Percentiles rank a stretch among this genome's conserved stretches.
These are phyloP conservation scores for Gymnopithys bicolor DNA, from an alignment of 2,797 vertebrate species.

Conservation along the genomic window DNA sequence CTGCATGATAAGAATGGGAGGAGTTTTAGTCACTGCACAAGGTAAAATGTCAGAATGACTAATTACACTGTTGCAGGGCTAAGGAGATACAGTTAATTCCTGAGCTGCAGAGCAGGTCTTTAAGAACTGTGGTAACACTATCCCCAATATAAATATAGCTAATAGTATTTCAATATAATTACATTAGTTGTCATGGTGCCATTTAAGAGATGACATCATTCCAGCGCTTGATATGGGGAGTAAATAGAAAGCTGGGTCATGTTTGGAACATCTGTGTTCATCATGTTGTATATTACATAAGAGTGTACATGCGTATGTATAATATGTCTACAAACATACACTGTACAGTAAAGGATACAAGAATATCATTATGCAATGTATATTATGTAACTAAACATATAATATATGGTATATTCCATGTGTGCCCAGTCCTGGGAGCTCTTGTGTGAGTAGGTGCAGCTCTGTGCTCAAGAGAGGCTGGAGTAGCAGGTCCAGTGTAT, in stretches of 20 bases:
- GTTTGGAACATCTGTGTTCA: background rate
- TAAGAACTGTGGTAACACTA: background rate
- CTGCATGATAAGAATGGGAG: background rate
- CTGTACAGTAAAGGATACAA: background rate
- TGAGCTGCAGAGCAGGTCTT: background rate
- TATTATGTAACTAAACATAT: background rate
- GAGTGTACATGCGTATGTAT: fast-evolving
- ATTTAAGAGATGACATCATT: background rate
- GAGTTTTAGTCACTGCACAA: background rate
- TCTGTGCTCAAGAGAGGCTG: background rate
- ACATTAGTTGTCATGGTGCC: background rate
- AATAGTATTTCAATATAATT: background rate
- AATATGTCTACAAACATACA: fast-evolving
- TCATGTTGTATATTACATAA: background rate
- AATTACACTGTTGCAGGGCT: background rate
- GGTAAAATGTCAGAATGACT: background rate
- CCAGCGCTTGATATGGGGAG: background rate
- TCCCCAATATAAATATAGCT: background rate
- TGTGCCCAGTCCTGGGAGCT: background rate
- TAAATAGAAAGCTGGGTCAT: background rate
- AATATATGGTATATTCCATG: background rate
- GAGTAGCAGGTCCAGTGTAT: background rate
- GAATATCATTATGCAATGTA: fast-evolving
- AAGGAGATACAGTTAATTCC: background rate
- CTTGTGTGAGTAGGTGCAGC: background rate